These are phyloP conservation scores for Lasioglossum baleicum DNA, from an alignment of 1,140 invertebrate genomes.

Conservation along the genomic window DNA sequence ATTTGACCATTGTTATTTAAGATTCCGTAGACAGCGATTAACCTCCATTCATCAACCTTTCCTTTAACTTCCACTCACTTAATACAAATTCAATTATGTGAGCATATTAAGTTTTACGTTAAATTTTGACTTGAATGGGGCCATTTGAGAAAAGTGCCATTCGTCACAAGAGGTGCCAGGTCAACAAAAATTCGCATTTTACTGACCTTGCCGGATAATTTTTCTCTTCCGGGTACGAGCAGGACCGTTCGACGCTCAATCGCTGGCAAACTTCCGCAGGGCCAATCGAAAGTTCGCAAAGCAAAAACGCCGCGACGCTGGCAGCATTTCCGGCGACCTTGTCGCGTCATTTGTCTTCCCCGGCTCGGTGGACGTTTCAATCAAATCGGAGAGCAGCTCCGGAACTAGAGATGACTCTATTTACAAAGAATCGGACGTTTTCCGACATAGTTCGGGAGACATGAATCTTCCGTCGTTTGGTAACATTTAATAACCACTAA, in stretches of 20 bases:
- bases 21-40: too few species aligned
- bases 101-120: too few species aligned
- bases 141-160: background rate
- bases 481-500: too few species aligned
- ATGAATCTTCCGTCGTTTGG: too few species aligned
- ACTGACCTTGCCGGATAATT: slow-evolving; percentile 8
- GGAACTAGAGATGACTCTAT: background rate
- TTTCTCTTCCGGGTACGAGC: background rate
- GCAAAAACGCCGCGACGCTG: slow-evolving; percentile 10
- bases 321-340: slow-evolving; percentile 22
- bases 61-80: too few species aligned
- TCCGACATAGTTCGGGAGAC: background rate
- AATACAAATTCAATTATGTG: too few species aligned
- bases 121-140: too few species aligned
- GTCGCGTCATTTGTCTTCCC: slow-evolving; percentile 28
- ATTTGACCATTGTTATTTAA: too few species aligned
- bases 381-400: slow-evolving; percentile 17
- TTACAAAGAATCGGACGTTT: slow-evolving; percentile 2
- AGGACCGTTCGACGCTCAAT: background rate
- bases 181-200: background rate
- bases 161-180: background rate
- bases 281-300: slow-evolving; percentile 27
- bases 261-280: slow-evolving; percentile 10
- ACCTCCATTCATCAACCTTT: too few species aligned
- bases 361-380: slow-evolving; percentile 15